Base-by-base conservation (phyloP, 2,888 invertebrate genomes). In the Thera obeliscata region DNA sequence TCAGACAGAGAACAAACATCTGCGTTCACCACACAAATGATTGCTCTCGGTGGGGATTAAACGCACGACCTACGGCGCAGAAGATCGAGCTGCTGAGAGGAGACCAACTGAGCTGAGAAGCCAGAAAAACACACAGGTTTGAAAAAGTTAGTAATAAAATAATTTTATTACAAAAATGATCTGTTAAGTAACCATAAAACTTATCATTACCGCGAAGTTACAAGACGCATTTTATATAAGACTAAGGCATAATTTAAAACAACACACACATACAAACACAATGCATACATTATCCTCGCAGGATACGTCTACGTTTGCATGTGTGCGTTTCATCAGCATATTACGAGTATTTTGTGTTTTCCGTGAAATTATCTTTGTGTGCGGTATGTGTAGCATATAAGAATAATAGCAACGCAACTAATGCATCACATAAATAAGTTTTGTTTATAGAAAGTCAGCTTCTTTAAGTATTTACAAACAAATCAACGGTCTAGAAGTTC, bases 181-280 rank as follows among this genome's bases (percentile, higher is more conserved):
- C 41, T 41, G 52, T 33, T 33, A 52, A 33, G 52, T 52, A 52
- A 33, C 33, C 7, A 7, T 52, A 33, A 52, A 52, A 12, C 8
- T 52, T 33, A 62, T 56, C 33, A 22, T 55, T 56, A 49, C 67
- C 11, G 56, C 60, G 52, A 78, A 76, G 76, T 84, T 82, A 84
- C 78, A 83, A 83, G 78, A 78, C 69, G 41, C 75, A 76, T 80
- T 46, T 46, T 76, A 80, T 68, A 71, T 70, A 56, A 52, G 50
- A 55, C 54, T 59, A 65, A 71, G 66, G 71, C 71, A 70, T 56
- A 56, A 56, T 43, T 33, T 52, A 52, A 33, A 33, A 52, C 50
- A 50, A 22, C 52, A 33, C 52, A 52, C 52, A 56, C 65, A 65
- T 71, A 50, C 38, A 48, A 38, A 61, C 56, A 66, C 36, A 55